Base-by-base conservation (phyloP, 2,797 vertebrate species). In the Galagoides demidoff region DNA sequence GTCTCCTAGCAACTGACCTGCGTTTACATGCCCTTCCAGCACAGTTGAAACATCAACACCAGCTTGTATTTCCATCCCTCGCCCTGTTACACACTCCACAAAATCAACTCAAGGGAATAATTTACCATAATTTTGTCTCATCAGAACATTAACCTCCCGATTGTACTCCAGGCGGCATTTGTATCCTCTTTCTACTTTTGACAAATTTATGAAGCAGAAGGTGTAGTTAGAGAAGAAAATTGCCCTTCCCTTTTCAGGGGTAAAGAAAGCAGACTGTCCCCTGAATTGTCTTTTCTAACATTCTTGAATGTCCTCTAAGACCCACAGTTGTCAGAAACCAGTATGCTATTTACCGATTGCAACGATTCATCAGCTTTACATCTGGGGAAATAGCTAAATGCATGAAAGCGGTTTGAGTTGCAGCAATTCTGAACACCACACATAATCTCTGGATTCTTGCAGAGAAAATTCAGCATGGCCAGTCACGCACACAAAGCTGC, bases 1-100 rank as follows among this genome's bases (percentile, higher is more conserved):
- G 96, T 98, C 95, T 96, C 96, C 96, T 95, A 96, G 97, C 97
- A 97, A 96, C 96, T 96, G 94, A 63, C 92, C 79, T 64, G 85
- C 57, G 34, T 94, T 61, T 68, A 22, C 14, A 52, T 7, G 63
- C 68, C 89, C 68, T 73, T 83, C 70, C 89, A 52, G 55, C 39
- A 11, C 55, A 4, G 59, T 43, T 71, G 76, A 66, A 73, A 89
- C 71, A 73, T 66, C 90, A 85, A 57, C 23, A 23, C 34, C 73
- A 57, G 95, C 85, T 85, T 90, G 85, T 57, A 87, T 92, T 79
- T 87, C 81, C n/a, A 61, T 74, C 83, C 45, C 71, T 85, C 39
- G 63, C 76, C 39, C 89, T 13, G 52, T 74, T 82, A 74, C 74
- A 78, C 89, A 70, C 70, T 70, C 92, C 91, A 88, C 94, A 85